Base-by-base conservation (phyloP, 2,113 vertebrate species). In the Typhlomys cinereus region DNA sequence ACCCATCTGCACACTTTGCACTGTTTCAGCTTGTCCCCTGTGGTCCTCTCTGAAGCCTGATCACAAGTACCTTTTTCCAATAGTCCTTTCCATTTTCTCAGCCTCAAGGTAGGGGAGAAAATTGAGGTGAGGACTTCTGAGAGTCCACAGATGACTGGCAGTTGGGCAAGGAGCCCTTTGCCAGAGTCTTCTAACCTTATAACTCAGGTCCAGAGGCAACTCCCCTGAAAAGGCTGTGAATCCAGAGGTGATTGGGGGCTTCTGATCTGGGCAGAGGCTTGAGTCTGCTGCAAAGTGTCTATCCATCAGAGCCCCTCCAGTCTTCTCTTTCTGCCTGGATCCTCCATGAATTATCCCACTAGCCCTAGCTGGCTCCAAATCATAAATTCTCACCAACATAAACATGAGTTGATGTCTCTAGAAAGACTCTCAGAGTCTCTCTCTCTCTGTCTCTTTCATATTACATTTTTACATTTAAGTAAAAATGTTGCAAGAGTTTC, bases 351-450 rank as follows among this genome's bases (percentile, higher is more conserved):
- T 91, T 83, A 92, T 21, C 94, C 95, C 87, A 96, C 74, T 17
- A n/a, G 87, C 88, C 87, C 85, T 94, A 10, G 21, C 92, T 92
- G 71, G 67, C 92, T 97, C 73, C 89, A 96, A 96, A 96, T 96
- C 96, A 79, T 86, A 91, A 97, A 97, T 96, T 96, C 95, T 97
- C 97, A 96, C 97, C 93, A 97, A 97, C 87, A 91, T 97, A 96
- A 98, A 97, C 97, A 98, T 89, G 96, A 98, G 97, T 96, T 96
- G 94, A 93, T 95, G 91, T 96, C 97, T 96, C 95, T 92, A 97
- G 90, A 96, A 95, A 95, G 93, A 95, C 94, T 92, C 89, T 66
- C 83, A 78, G 90, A 87, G 69, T 94, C 85, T 70, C 92, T 91
- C 82, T 95, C 92, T 93, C 93, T 85, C 82, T 89, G 62, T 59